Evolutionary conservation across 2,797 vertebrate species (phyloP), one percentile per base, ranked within the genome.

Genomic region (Telmatherina bonti): DNA sequence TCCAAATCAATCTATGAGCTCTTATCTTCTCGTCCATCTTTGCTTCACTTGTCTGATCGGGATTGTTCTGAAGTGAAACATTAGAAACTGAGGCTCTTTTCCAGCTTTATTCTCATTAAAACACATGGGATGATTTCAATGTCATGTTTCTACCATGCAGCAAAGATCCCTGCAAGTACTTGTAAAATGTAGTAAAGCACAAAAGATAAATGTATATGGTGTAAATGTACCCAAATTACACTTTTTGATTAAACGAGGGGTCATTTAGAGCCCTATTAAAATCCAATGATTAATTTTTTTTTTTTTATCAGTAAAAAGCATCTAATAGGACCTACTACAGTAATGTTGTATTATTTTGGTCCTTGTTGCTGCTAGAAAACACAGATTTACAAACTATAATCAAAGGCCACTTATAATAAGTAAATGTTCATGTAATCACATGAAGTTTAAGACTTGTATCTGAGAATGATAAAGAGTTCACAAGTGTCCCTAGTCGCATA

Each of bases 401-500:
- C n/a, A n/a, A n/a, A n/a, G n/a, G n/a, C n/a, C n/a, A n/a, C n/a
- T n/a, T n/a, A 5, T 13, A 41, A 5, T 18, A 18, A 41, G 66
- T n/a, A 78, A 65, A 70, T 80, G 7, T 27, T 79, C 33, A 62
- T 57, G 65, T 33, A 78, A 61, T 82, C 81, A 76, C 57, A 76
- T 30, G 54, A 33, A 9, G 12, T 66, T 41, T 16, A 52, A 52
- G 56, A 72, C 63, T 61, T 41, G 70, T 45, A 71, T 68, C 61
- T 63, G 36, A 68, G 41, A 47, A 64, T 45, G 18, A 6, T 65
- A 74, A 67, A 29, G 57, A 72, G 76, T 60, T 56, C 45, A 33
- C 60, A 56, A 74, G 38, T 76, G 66, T 69, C 70, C 81, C 63
- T 61, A 79, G 55, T 74, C 78, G 71, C 81, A 79, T 79, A 82